phyloP scores from a whole-genome alignment of 1,140 invertebrate species.

The Liolophura sinensis region DNA sequence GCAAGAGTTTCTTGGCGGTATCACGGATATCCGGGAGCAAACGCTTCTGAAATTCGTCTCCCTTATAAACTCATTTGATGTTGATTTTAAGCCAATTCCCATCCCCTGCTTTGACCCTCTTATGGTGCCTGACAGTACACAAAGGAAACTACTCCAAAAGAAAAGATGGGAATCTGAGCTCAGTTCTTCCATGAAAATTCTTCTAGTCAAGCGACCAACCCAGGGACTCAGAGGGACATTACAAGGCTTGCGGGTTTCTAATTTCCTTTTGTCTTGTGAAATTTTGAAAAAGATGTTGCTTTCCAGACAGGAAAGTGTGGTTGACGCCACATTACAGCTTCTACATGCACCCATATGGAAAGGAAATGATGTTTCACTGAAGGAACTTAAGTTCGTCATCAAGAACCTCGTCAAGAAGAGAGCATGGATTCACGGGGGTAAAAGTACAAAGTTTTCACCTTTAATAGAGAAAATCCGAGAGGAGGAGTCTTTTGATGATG shows the following conservation, averaged over 20 bases:
- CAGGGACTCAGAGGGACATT: constrained; percentile 8
- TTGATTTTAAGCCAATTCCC: constrained; percentile 21
- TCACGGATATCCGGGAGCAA: constrained; percentile 17
- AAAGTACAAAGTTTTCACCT: constrained; percentile 25
- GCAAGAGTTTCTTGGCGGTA: constrained; percentile 20
- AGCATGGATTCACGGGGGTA: constrained; percentile 10
- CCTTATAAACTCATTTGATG: constrained; percentile 31
- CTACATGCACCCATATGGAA: constrained; percentile 18
- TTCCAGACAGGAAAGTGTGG: constrained; percentile 10
- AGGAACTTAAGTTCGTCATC: constrained; percentile 19
- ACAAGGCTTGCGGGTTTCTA: constrained; percentile 21
- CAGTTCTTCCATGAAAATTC: constrained; percentile 21
- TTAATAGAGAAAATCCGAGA: constrained; percentile 23
- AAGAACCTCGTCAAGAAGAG: constrained; percentile 27
- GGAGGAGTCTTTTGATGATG: constrained; percentile 20
- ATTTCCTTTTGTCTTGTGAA: constrained; percentile 20
- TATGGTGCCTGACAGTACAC: constrained; percentile 1
- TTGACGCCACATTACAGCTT: constrained; percentile 22
- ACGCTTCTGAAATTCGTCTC: constrained; percentile 28
- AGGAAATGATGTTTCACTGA: constrained; percentile 2
- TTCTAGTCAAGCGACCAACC: constrained; percentile 24
- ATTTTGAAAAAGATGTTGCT: constrained; percentile 20
- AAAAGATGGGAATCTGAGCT: constrained; percentile 25
- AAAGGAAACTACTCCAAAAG: too few relatives aligned
- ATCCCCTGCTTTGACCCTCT: constrained; percentile 26